Evolutionary conservation across 2,113 vertebrate genomes (phyloP), one percentile per base, ranked within the genome.

Genomic region (Piaya cayana): DNA sequence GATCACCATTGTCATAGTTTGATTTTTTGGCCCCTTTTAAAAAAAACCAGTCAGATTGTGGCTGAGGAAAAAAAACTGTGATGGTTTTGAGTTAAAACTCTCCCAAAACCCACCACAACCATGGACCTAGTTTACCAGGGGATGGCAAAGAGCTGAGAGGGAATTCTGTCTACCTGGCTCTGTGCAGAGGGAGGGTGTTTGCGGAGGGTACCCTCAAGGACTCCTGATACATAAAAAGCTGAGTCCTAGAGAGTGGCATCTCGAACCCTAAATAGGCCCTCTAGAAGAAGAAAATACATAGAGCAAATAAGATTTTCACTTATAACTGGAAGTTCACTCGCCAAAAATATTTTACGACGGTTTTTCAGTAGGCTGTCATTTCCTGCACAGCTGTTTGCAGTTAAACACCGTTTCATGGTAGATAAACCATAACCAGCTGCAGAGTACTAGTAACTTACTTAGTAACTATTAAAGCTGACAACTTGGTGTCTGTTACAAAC

Each of bases 351-450:
- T 92, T 92, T 83, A 82, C 2, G 1, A 89, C 45, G 58, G 94
- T 82, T 95, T 94, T 96, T 65, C 93, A 89, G 86, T 78, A 93
- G 92, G 93, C 80, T 93, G 95, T 81, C 96, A 98, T 97, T 97
- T 98, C 97, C 97, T 97, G 93, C 64, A 95, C 97, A 89, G 55
- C 90, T 92, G 95, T 91, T 96, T 87, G 83, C 78, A 93, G 92
- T 96, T 89, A 96, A 70, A 78, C 12, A 17, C 16, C 11, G n/a
- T 81, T 93, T 91, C 92, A 96, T 91, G 77, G 96, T 22, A 96
- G 86, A 96, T 81, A 97, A 95, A 96, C 89, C 87, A 90, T 72
- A 70, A 79, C 91, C 90, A 87, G 91, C 88, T 93, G 92, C 25
- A 67, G 34, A 70, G 19, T 72, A 70, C 79, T 63, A 91, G 88